Evolutionary conservation across 2,888 invertebrate genomes (phyloP).

Genomic region (Tinea semifulvella): DNA sequence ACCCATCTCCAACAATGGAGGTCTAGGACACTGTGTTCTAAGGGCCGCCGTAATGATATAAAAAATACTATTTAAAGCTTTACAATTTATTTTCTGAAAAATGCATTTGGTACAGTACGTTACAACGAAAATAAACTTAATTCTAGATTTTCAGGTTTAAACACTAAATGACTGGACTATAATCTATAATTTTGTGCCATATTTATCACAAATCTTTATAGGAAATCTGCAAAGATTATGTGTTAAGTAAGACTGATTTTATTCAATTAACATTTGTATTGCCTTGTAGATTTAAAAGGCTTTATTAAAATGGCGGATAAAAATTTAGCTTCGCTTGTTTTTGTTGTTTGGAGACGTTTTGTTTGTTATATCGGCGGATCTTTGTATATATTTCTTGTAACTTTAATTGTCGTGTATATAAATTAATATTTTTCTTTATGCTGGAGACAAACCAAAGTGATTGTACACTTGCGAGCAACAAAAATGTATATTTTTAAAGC

Average conservation of each 20-base stretch:
- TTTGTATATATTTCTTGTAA: slow-evolving; percentile 50
- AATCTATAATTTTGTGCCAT: background rate
- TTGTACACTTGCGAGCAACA: slow-evolving; percentile 52
- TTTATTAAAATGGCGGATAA: slow-evolving; percentile 56
- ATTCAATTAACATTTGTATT: slow-evolving; percentile 47
- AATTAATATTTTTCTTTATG: slow-evolving; percentile 34
- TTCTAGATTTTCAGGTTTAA: no score
- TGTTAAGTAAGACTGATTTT: background rate
- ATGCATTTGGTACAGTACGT: no score
- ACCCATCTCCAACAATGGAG: no score
- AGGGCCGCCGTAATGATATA: no score
- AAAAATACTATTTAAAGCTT: no score
- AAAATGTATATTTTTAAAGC: slow-evolving; percentile 42
- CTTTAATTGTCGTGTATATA: slow-evolving; percentile 20
- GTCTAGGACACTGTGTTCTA: no score
- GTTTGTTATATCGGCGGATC: slow-evolving; percentile 57
- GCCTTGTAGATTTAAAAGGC: slow-evolving; percentile 50
- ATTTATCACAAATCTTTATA: no score
- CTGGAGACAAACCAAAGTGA: slow-evolving; percentile 76
- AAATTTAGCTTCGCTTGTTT: background rate
- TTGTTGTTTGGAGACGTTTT: slow-evolving; percentile 40
- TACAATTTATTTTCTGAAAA: no score
- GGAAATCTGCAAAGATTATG: no score
- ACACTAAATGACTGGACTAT: no score
- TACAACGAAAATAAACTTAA: no score